Percentiles rank a stretch among this genome's conserved stretches.
These are phyloP conservation scores for Pantelozetes paolii DNA, from an alignment of 2,888 invertebrate species.

Conservation along the genomic window DNA sequence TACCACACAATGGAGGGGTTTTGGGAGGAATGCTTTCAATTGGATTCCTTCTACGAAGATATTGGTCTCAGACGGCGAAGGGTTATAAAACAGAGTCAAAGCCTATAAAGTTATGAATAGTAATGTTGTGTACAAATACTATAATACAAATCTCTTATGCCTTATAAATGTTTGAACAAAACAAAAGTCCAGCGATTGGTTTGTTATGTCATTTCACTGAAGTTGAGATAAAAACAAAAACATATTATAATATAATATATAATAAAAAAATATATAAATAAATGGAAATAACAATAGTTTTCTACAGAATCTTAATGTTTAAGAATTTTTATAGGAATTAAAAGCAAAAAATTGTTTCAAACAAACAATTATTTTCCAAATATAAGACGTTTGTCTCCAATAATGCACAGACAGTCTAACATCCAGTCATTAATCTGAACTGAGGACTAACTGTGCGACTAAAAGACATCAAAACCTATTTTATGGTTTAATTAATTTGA, in stretches of 20 bases:
- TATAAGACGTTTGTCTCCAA: no score
- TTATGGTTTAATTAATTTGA: no score
- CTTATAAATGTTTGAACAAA: not conserved
- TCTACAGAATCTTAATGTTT: not conserved
- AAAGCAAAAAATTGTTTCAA: no score
- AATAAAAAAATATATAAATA: not conserved
- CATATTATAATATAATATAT: not conserved
- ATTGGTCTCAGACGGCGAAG: constrained; percentile 38
- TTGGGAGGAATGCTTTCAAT: constrained; percentile 74
- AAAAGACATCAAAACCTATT: no score
- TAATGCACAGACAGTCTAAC: no score
- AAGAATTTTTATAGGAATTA: not conserved
- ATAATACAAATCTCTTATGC: not conserved
- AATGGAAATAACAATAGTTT: no score
- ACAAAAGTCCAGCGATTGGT: not conserved
- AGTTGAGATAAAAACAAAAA: not conserved
- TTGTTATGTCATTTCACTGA: not conserved
- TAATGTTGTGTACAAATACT: not conserved
- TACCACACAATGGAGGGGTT: constrained; percentile 90
- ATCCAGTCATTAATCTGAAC: no score
- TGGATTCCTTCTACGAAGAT: constrained; percentile 37
- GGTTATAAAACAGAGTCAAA: constrained; percentile 20
- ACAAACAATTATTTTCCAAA: no score
- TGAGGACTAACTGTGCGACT: no score
- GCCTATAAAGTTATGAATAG: not conserved